Evolutionary conservation across 2,797 vertebrate genomes (phyloP).

Genomic region (Eulemur albifrons): DNA sequence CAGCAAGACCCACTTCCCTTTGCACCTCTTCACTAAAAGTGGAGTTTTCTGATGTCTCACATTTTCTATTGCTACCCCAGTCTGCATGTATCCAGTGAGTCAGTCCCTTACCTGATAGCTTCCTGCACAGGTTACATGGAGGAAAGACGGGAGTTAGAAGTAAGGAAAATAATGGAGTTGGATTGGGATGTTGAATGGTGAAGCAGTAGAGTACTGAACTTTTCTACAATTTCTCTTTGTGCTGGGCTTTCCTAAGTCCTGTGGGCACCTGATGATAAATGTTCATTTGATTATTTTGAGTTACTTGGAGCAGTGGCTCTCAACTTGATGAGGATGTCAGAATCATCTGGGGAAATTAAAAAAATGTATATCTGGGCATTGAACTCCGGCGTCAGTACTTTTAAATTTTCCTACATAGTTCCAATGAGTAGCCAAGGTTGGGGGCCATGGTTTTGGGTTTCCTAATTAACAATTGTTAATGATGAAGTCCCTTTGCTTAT

Average conservation of each 20-base stretch:
- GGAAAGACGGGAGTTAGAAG: background rate
- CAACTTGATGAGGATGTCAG: background rate
- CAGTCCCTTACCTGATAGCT: background rate
- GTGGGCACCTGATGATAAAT: background rate
- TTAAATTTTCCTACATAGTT: background rate
- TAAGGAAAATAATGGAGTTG: background rate
- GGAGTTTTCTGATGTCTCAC: background rate
- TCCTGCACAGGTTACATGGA: background rate
- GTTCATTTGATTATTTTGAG: background rate
- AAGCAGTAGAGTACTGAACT: background rate
- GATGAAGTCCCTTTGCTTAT: background rate
- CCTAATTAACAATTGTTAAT: background rate
- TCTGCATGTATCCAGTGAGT: background rate
- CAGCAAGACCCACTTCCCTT: background rate
- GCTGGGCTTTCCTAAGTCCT: background rate
- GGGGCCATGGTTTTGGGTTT: background rate
- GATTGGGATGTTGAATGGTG: background rate
- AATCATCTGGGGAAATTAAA: background rate
- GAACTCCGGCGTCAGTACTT: background rate
- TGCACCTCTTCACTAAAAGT: background rate
- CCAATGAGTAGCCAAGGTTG: background rate
- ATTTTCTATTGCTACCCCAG: background rate
- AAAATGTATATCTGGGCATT: background rate
- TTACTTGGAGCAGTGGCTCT: background rate
- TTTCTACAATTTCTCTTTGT: background rate